These are phyloP conservation scores for Pocillopora damicornis DNA, from an alignment of 64 coral and sea anemone genomes.

Conservation along the genomic window DNA sequence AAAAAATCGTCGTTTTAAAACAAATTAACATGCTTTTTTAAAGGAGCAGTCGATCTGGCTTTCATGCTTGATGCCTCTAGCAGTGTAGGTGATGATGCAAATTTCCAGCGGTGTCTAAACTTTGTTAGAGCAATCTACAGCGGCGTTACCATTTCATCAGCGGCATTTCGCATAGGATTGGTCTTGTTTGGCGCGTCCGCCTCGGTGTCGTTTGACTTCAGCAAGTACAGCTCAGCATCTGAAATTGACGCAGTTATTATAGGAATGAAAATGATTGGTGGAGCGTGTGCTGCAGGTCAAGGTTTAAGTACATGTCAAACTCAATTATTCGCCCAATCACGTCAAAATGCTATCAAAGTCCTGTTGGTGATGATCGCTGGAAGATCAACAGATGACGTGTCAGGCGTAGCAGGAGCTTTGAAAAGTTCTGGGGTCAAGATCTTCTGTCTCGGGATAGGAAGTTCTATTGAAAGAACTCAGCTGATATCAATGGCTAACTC, in stretches of 20 bases:
- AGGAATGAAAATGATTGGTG: slow-evolving; percentile 51
- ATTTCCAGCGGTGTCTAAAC: slow-evolving; percentile 1
- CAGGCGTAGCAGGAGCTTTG: slow-evolving; percentile 20
- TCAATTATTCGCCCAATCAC: slow-evolving; percentile 45
- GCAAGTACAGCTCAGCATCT: slow-evolving; percentile 54
- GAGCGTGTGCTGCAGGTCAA: slow-evolving; percentile 43
- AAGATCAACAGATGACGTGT: slow-evolving; percentile 66
- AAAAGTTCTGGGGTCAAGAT: slow-evolving; percentile 54
- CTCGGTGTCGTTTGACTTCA: slow-evolving; percentile 71
- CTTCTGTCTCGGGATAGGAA: slow-evolving; percentile 42
- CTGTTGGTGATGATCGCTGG: slow-evolving; percentile 65
- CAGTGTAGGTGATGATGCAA: slow-evolving; percentile 16
- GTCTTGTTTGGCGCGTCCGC: slow-evolving; percentile 39
- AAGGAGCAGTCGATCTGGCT: slow-evolving; percentile 29
- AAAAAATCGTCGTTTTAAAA: neutral
- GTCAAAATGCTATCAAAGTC: slow-evolving; percentile 29
- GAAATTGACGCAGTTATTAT: slow-evolving; percentile 48
- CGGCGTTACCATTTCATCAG: slow-evolving; percentile 10
- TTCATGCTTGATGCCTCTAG: slow-evolving; percentile 40
- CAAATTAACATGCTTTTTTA: neutral
- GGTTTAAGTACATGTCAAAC: slow-evolving; percentile 54
- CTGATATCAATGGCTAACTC: slow-evolving; percentile 43
- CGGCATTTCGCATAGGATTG: slow-evolving; percentile 7
- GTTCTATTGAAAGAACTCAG: slow-evolving; percentile 45
- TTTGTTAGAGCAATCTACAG: slow-evolving; percentile 24